Percentiles rank a stretch among this genome's conserved stretches.
These are phyloP conservation scores for Rachycentron canadum DNA, from an alignment of 2,797 vertebrate species.

Conservation along the genomic window DNA sequence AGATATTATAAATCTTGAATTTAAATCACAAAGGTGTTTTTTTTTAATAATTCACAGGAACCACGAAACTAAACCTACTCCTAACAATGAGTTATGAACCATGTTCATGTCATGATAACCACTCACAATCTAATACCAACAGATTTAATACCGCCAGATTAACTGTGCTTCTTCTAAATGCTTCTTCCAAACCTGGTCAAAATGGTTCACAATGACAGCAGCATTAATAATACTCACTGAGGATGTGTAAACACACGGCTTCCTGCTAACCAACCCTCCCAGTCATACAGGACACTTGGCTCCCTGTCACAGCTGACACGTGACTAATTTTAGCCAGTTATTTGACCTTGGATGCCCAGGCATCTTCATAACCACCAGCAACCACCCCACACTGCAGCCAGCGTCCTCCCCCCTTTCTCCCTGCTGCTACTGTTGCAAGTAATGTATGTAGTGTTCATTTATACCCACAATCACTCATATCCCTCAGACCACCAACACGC, in stretches of 20 bases:
- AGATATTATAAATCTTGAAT: neutral
- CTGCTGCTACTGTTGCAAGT: neutral
- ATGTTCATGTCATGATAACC: neutral
- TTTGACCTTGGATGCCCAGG: constrained; percentile 63
- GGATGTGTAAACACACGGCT: constrained; percentile 22
- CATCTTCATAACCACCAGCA: constrained; percentile 46
- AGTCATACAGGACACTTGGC: constrained; percentile 36
- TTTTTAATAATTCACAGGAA: neutral
- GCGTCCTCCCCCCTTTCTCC: neutral
- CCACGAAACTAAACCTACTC: neutral
- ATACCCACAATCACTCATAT: constrained; percentile 6
- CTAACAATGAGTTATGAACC: neutral
- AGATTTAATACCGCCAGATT: neutral
- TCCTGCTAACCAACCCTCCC: constrained; percentile 28
- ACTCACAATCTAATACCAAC: neutral
- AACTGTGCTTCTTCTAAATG: neutral
- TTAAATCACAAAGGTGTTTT: neutral
- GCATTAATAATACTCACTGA: neutral
- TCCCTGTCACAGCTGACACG: constrained; percentile 62
- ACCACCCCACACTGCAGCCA: neutral
- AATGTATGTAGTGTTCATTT: constrained; percentile 22
- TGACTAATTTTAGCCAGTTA: constrained; percentile 67
- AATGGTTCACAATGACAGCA: neutral
- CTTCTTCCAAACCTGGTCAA: neutral
- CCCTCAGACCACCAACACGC: neutral